A percentile compares a stretch with the other conserved stretches of the same genome.
These are phyloP conservation scores for Mola mola DNA, from an alignment of 2,113 vertebrate genomes.

Conservation along the genomic window DNA sequence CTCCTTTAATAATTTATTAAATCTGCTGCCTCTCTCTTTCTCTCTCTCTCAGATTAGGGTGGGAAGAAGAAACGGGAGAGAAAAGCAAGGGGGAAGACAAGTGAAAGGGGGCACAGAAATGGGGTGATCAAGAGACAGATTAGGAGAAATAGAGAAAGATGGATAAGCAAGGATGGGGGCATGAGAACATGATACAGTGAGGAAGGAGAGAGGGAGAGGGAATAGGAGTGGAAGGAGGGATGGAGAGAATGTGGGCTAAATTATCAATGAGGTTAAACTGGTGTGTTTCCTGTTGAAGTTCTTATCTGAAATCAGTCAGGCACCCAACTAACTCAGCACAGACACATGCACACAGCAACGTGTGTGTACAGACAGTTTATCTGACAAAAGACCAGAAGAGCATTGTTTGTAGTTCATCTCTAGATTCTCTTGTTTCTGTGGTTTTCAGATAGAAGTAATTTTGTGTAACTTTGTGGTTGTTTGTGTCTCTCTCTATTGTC, in stretches of 20 bases:
- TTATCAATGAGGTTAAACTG: slow-evolving; percentile 70
- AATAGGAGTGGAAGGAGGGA: slow-evolving; percentile 17
- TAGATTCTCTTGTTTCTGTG: too few species aligned
- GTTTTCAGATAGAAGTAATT: too few species aligned
- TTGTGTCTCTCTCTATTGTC: not conserved
- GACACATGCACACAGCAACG: not conserved
- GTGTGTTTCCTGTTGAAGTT: slow-evolving; percentile 64
- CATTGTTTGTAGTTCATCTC: not conserved
- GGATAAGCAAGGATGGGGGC: not conserved
- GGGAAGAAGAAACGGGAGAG: slow-evolving; percentile 20
- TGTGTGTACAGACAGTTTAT: too few species aligned
- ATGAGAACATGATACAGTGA: slow-evolving; percentile 8
- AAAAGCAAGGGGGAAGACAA: slow-evolving; percentile 6
- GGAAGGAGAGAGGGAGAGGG: not conserved
- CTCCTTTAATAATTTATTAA: slow-evolving; percentile 75
- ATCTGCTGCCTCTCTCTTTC: slow-evolving; percentile 60
- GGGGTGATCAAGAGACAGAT: slow-evolving; percentile 49
- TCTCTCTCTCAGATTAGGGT: slow-evolving; percentile 39
- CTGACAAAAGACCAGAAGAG: too few species aligned
- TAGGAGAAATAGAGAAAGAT: slow-evolving; percentile 23
- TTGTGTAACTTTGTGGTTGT: too few species aligned
- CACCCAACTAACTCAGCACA: slow-evolving; percentile 10
- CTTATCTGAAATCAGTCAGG: slow-evolving; percentile 57
- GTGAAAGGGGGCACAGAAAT: slow-evolving; percentile 29
- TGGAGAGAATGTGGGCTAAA: slow-evolving; percentile 59